A percentile compares a stretch with the other conserved stretches of the same genome.
Conservation (phyloP, 2,888 invertebrate species). For the Leptarthrus brevirostris region DNA sequence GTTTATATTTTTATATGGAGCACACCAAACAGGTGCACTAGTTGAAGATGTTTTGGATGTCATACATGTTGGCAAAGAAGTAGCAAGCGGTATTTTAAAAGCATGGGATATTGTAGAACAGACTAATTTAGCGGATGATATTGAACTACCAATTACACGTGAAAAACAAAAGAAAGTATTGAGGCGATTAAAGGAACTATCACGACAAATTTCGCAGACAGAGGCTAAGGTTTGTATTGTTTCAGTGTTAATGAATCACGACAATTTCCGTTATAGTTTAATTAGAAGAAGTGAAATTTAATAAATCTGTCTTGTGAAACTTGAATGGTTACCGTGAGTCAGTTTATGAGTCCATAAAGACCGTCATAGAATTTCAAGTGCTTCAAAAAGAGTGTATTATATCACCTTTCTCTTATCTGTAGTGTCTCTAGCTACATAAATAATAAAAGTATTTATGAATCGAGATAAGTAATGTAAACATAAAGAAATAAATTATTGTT, state of each 20-base stretch:
- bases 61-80: conserved; percentile 71
- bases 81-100: conserved; percentile 71
- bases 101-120: conserved; percentile 75
- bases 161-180: conserved; percentile 74
- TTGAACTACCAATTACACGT: conserved; percentile 72
- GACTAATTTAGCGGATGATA: conserved; percentile 69
- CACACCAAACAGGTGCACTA: conserved; percentile 63
- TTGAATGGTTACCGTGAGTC: too few species aligned
- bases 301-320: too few species aligned
- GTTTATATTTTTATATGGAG: not conserved
- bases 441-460: too few species aligned
- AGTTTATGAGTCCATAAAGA: too few species aligned
- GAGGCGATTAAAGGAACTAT: conserved; percentile 67
- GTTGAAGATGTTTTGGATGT: conserved; percentile 74
- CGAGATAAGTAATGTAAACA: too few species aligned
- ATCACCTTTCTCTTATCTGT: too few species aligned
- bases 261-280: too few species aligned
- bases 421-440: too few species aligned
- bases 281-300: not conserved
- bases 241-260: too few species aligned
- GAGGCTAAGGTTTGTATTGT: conserved; percentile 61
- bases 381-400: too few species aligned
- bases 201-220: conserved; percentile 64
- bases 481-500: too few species aligned
- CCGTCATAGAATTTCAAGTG: too few species aligned